Evolutionary conservation across 1,140 invertebrate species (phyloP).

Genomic region (Drosophila orena): DNA sequence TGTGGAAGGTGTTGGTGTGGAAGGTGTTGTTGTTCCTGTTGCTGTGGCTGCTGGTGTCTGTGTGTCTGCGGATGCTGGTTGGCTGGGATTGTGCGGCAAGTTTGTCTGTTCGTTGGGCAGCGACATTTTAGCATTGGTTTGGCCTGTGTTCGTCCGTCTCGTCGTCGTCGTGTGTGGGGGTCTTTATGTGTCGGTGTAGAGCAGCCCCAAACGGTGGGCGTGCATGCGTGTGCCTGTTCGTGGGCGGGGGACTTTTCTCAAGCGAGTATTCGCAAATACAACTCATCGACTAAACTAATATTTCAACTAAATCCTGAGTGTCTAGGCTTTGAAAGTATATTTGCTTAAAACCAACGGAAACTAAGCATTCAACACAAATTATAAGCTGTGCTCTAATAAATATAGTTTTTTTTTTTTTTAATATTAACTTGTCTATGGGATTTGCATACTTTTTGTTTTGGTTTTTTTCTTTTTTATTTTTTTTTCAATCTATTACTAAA

Average conservation of each 20-base stretch:
- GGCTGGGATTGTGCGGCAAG: constrained; percentile 49
- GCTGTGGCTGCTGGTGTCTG: constrained; percentile 16
- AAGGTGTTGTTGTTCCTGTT: constrained; percentile 20
- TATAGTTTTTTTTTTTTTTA: constrained; percentile 36
- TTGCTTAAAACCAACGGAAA: constrained; percentile 30
- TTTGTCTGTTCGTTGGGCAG: constrained; percentile 63
- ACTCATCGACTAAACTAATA: constrained; percentile 49
- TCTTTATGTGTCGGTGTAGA: constrained; percentile 24
- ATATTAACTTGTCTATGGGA: constrained; percentile 23
- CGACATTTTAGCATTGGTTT: constrained; percentile 72
- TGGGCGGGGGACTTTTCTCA: constrained; percentile 14
- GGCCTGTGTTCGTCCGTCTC: constrained; percentile 24
- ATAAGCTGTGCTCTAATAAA: constrained; percentile 37
- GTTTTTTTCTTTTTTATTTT: constrained; percentile 42
- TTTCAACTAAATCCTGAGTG: constrained; percentile 31
- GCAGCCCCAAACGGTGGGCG: constrained; percentile 16
- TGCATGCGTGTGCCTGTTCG: constrained; percentile 33
- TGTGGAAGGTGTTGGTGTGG: constrained; percentile 34
- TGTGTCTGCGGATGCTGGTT: constrained; percentile 23
- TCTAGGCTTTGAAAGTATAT: constrained; percentile 23
- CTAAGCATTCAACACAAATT: constrained; percentile 23
- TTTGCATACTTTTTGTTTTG: constrained; percentile 60
- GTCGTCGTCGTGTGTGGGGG: constrained; percentile 31
- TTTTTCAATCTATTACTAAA: constrained; percentile 60
- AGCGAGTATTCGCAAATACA: constrained; percentile 23